Conservation (phyloP, 2,113 vertebrate genomes). For the Nycticebus coucang region DNA sequence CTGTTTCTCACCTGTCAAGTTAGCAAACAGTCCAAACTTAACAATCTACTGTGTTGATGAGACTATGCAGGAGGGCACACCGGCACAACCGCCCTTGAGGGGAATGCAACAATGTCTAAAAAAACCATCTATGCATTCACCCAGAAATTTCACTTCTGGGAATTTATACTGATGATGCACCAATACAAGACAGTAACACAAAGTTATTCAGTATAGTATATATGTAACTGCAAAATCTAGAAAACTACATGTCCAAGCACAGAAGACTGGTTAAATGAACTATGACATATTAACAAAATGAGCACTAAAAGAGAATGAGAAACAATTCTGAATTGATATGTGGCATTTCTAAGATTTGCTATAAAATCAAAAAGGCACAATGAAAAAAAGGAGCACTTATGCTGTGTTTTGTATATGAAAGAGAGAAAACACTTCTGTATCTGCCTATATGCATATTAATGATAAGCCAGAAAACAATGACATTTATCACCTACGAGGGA, state of each 20-base stretch:
- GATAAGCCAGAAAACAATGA: slow-evolving; percentile 24
- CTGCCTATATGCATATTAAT: slow-evolving; percentile 2
- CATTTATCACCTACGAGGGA: neutral
- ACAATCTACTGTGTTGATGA: neutral
- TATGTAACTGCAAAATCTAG: slow-evolving; percentile 11
- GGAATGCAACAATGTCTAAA: neutral
- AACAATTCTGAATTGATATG: neutral
- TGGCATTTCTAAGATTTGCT: neutral
- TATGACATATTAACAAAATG: neutral
- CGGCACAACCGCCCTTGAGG: neutral
- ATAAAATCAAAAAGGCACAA: neutral
- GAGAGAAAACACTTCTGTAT: neutral
- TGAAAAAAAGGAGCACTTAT: neutral
- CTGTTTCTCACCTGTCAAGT: neutral
- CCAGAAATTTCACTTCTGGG: neutral
- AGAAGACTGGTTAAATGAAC: neutral
- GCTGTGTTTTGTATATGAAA: neutral
- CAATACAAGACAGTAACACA: slow-evolving; percentile 3
- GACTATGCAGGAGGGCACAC: neutral
- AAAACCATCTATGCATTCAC: neutral
- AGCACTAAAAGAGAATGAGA: neutral
- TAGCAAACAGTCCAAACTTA: slow-evolving; percentile 10
- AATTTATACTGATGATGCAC: neutral
- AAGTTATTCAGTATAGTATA: neutral
- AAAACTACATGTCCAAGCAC: neutral